phyloP scores from a whole-genome alignment of 1,140 invertebrate genomes.

The Aethina tumida region DNA sequence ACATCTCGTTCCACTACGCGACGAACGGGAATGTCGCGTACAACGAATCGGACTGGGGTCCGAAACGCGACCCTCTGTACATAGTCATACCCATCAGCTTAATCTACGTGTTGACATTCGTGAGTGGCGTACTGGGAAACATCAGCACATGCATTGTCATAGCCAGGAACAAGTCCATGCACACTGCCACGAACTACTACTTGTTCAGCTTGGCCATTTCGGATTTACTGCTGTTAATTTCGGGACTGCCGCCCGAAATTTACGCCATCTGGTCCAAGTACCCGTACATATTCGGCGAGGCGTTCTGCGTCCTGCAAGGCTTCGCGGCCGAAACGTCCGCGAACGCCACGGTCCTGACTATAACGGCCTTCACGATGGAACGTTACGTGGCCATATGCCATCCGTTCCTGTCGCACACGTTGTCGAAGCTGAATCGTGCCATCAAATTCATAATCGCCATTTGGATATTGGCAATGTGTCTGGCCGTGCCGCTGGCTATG shows the following conservation, averaged over 20 bases:
- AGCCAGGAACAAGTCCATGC: slow-evolving; percentile 62
- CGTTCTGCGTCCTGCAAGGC: slow-evolving; percentile 75
- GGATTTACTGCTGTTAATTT: slow-evolving; percentile 61
- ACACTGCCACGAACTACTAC: slow-evolving; percentile 69
- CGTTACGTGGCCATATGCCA: slow-evolving; percentile 92
- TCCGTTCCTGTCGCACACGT: slow-evolving; percentile 78
- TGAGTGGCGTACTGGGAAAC: slow-evolving; percentile 65
- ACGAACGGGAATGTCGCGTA: too few species aligned
- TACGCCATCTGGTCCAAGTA: slow-evolving; percentile 54
- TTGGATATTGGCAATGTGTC: slow-evolving; percentile 59
- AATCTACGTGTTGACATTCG: slow-evolving; percentile 57
- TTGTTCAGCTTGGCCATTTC: slow-evolving; percentile 69
- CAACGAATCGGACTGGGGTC: slow-evolving; percentile 26
- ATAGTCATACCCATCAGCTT: slow-evolving; percentile 50
- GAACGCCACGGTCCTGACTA: slow-evolving; percentile 87
- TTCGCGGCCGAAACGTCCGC: slow-evolving; percentile 82
- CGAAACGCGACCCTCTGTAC: slow-evolving; percentile 41
- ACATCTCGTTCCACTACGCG: too few species aligned
- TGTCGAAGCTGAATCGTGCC: slow-evolving; percentile 66
- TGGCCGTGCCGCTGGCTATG: slow-evolving; percentile 71
- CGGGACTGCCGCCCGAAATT: slow-evolving; percentile 55
- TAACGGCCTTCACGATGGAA: slow-evolving; percentile 90
- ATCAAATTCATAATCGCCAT: slow-evolving; percentile 53
- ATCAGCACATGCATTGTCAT: slow-evolving; percentile 72
- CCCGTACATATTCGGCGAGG: slow-evolving; percentile 79